Evolutionary conservation across 2,888 invertebrate species (phyloP).

Genomic region (Cheilosia vulpina): DNA sequence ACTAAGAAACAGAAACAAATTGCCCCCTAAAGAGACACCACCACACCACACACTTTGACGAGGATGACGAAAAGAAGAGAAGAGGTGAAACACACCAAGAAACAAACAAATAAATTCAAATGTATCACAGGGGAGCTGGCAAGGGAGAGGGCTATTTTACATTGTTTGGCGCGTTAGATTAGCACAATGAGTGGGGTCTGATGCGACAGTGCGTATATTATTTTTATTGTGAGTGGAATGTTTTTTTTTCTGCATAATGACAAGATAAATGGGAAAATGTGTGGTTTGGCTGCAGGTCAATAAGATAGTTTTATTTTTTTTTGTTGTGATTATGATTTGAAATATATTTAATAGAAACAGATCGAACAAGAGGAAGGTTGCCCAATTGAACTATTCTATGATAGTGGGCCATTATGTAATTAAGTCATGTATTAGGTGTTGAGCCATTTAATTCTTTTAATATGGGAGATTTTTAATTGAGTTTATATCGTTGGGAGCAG

Average conservation of each 20-base stretch:
- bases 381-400: slow-evolving; percentile 5
- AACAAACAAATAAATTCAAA: slow-evolving; percentile 33
- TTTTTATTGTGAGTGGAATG: background rate
- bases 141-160: background rate
- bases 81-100: slow-evolving; percentile 37
- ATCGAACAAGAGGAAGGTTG: slow-evolving; percentile 45
- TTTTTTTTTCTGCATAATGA: slow-evolving; percentile 7
- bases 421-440: background rate
- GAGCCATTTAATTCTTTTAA: no score
- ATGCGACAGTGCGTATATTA: slow-evolving; percentile 19
- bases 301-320: background rate
- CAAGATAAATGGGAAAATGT: slow-evolving; percentile 37
- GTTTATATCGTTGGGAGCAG: no score
- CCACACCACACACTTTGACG: slow-evolving; percentile 24
- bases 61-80: slow-evolving; percentile 50
- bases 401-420: background rate
- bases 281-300: slow-evolving; percentile 50
- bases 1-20: slow-evolving; percentile 68
- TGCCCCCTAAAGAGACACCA: slow-evolving; percentile 65
- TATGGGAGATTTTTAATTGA: no score
- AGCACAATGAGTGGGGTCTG: slow-evolving; percentile 34
- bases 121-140: background rate
- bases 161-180: slow-evolving; percentile 19
- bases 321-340: slow-evolving; percentile 41
- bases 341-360: background rate